phyloP scores from a whole-genome alignment of 2,888 invertebrate genomes.

The Callimorpha dominula region DNA sequence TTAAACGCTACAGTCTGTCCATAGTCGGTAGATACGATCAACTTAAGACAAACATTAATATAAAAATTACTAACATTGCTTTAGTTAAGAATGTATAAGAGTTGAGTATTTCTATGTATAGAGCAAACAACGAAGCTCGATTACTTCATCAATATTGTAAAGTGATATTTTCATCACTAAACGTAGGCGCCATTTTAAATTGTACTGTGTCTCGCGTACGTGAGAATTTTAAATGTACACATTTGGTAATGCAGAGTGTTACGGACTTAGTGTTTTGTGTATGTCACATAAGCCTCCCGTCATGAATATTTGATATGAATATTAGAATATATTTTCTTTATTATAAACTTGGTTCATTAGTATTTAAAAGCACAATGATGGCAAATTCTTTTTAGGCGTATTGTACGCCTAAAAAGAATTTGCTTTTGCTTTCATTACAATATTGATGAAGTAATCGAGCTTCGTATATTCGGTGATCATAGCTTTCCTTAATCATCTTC shows the following conservation, averaged over 20 bases:
- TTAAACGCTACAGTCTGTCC: slow-evolving; percentile 57
- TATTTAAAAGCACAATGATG: background rate
- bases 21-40: slow-evolving; percentile 57
- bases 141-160: too few relatives aligned
- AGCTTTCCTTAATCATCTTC: too few relatives aligned
- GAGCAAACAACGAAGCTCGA: background rate
- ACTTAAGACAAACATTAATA: slow-evolving; percentile 52
- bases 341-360: slow-evolving; percentile 50
- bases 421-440: too few relatives aligned
- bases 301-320: slow-evolving; percentile 56
- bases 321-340: slow-evolving; percentile 48
- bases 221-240: slow-evolving; percentile 34
- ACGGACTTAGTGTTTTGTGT: slow-evolving; percentile 31
- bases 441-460: background rate
- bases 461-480: background rate
- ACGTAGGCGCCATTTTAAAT: background rate
- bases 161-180: background rate
- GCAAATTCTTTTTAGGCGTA: too few relatives aligned
- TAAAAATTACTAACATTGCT: slow-evolving; percentile 41
- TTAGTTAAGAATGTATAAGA: background rate
- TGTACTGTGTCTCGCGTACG: slow-evolving; percentile 14
- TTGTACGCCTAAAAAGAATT: background rate
- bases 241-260: slow-evolving; percentile 24
- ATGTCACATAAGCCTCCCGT: slow-evolving; percentile 29
- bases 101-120: background rate